Conservation (phyloP, 37 sponge, comb jelly and placozoan genomes). For the Agelas oroides region DNA sequence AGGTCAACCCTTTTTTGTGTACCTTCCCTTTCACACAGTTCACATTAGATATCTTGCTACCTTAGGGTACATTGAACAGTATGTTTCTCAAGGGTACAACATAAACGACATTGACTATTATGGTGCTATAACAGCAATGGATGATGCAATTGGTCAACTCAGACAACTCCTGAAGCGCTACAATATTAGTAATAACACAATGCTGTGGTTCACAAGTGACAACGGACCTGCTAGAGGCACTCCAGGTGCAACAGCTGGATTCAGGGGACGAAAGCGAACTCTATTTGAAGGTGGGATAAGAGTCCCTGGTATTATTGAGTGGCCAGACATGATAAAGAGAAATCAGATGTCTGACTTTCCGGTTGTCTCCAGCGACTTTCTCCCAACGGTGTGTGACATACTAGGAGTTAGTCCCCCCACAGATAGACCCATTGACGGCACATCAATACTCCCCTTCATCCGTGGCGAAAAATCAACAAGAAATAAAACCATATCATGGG, state of each 20-base stretch:
- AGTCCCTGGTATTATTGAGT: conserved; percentile 71
- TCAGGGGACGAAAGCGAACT: conserved; percentile 54
- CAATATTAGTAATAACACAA: conserved; percentile 62
- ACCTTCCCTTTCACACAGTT: conserved; percentile 70
- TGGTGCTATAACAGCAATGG: conserved; percentile 77
- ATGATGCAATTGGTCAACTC: conserved; percentile 57
- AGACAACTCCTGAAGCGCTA: conserved; percentile 42
- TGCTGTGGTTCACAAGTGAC: conserved; percentile 81
- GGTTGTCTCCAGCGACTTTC: conserved; percentile 62
- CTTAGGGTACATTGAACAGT: conserved; percentile 31
- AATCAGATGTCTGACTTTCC: conserved; percentile 40
- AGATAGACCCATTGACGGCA: conserved; percentile 71
- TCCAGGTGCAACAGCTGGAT: conserved; percentile 57
- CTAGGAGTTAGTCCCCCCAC: conserved; percentile 9
- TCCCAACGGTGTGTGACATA: conserved; percentile 70
- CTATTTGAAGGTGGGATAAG: conserved; percentile 71
- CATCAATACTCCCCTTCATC: conserved; percentile 59
- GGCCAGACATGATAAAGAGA: conserved; percentile 56
- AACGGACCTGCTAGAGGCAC: conserved; percentile 56
- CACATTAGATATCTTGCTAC: conserved; percentile 68
- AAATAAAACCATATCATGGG: conserved; percentile 56
- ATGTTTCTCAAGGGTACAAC: conserved; percentile 24
- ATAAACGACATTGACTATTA: conserved; percentile 65
- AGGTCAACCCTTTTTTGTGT: conserved; percentile 66
- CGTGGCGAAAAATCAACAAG: conserved; percentile 9